A percentile compares a stretch with the other conserved stretches of the same genome.
Evolutionary conservation across 1,140 invertebrate genomes (phyloP).

Genomic region (Calliphora vicina): DNA sequence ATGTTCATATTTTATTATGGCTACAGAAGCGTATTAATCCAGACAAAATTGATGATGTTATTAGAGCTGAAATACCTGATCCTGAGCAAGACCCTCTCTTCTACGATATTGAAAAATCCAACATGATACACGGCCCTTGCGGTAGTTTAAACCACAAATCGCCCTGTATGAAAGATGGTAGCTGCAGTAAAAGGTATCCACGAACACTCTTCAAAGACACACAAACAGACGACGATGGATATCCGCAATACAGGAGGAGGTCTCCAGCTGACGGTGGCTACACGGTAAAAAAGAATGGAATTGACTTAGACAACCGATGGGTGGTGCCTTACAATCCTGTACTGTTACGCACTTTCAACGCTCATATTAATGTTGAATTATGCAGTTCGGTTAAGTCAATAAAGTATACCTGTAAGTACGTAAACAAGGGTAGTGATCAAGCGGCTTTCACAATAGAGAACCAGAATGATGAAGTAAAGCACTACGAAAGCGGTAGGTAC

Average conservation of each 20-base stretch:
- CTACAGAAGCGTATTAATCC: neutral
- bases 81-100: neutral
- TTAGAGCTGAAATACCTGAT: constrained; percentile 27
- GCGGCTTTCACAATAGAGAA: neutral
- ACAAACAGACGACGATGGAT: constrained; percentile 56
- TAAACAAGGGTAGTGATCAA: too few species aligned
- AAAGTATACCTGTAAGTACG: too few species aligned
- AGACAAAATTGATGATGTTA: neutral
- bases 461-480: constrained; percentile 35
- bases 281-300: constrained; percentile 40
- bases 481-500: constrained; percentile 62
- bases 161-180: neutral
- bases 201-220: constrained; percentile 43
- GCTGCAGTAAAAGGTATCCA: constrained; percentile 45
- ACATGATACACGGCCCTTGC: constrained; percentile 62
- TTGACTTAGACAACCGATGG: neutral
- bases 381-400: constrained; percentile 58
- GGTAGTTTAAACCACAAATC: constrained; percentile 50
- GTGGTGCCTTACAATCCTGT: constrained; percentile 9
- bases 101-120: neutral
- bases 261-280: neutral
- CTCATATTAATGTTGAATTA: constrained; percentile 40
- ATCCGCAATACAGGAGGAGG: constrained; percentile 59
- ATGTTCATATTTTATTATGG: neutral
- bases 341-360: constrained; percentile 38